Evolutionary conservation across 2,797 vertebrate species (phyloP).

Genomic region (Cygnus olor): DNA sequence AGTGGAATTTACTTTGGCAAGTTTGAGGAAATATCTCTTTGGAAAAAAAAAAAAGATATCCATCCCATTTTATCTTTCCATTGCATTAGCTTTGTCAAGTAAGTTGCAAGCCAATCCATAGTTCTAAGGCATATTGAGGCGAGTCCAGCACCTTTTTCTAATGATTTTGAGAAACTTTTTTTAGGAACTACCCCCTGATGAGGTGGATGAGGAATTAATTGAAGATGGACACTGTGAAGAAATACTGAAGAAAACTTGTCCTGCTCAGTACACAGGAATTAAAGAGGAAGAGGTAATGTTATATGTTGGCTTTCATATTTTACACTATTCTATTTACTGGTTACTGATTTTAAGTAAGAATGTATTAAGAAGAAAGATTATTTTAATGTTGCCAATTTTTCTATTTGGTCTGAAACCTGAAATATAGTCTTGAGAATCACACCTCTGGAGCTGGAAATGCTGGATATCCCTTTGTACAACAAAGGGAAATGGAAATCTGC

Average conservation of each 20-base stretch:
- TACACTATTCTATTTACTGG: not conserved
- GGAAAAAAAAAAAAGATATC: not conserved
- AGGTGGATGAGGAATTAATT: slow-evolving; percentile 87
- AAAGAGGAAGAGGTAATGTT: slow-evolving; percentile 92
- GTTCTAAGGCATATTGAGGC: not conserved
- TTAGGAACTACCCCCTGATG: slow-evolving; percentile 87
- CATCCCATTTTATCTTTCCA: not conserved
- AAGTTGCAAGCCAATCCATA: not conserved
- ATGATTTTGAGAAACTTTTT: not conserved
- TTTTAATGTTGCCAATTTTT: not conserved
- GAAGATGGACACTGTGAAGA: slow-evolving; percentile 88
- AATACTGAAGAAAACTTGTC: slow-evolving; percentile 88
- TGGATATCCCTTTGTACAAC: not conserved
- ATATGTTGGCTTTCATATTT: not conserved
- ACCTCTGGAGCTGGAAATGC: not conserved
- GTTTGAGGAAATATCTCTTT: not conserved
- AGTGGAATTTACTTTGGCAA: not conserved
- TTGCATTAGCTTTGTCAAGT: not conserved
- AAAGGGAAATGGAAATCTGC: not conserved
- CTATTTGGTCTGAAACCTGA: not conserved
- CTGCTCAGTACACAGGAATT: slow-evolving; percentile 84
- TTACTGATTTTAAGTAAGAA: not conserved
- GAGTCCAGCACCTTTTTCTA: not conserved
- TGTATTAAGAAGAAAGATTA: not conserved
- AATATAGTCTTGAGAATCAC: not conserved